Evolutionary conservation across 64 coral and sea anemone species (phyloP).

Genomic region (Porites lutea): DNA sequence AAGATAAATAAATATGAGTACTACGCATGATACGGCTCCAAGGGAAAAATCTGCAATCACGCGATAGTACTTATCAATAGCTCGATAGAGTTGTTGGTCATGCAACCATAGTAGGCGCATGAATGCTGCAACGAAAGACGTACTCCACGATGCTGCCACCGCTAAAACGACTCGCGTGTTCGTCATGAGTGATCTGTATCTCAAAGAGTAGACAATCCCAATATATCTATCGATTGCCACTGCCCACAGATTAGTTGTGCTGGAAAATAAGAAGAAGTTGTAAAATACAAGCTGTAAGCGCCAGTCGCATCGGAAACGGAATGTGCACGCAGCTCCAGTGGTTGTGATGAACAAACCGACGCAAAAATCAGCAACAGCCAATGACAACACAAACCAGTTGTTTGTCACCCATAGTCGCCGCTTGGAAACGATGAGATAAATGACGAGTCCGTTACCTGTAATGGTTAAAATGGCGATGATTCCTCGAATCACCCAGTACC

Average conservation of each 20-base stretch:
- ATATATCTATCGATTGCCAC: conserved; percentile 31
- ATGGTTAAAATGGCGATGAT: conserved; percentile 44
- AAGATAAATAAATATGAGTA: background rate
- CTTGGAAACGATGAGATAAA: conserved; percentile 37
- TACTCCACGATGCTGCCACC: background rate
- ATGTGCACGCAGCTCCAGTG: background rate
- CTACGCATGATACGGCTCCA: conserved; percentile 4
- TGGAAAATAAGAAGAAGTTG: conserved; percentile 17
- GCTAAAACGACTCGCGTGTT: background rate
- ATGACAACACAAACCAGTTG: conserved; percentile 66
- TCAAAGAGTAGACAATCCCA: conserved; percentile 7
- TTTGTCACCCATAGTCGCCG: conserved; percentile 23
- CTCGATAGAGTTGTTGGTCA: background rate
- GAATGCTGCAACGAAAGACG: conserved; percentile 1
- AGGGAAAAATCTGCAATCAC: background rate
- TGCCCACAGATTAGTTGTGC: conserved; percentile 4
- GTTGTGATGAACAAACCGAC: conserved; percentile 29
- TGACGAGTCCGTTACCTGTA: conserved; percentile 57
- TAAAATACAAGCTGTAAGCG: conserved; percentile 1
- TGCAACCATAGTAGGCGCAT: conserved; percentile 11
- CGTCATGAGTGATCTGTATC: conserved; percentile 25
- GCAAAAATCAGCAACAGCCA: conserved; percentile 45
- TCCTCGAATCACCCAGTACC: conserved; percentile 50
- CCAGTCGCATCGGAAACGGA: conserved; percentile 22
- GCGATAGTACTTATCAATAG: conserved; percentile 2